A percentile compares a stretch with the other conserved stretches of the same genome.
Conservation (phyloP, 2,888 invertebrate species). For the Nemotelus nigrinus region DNA sequence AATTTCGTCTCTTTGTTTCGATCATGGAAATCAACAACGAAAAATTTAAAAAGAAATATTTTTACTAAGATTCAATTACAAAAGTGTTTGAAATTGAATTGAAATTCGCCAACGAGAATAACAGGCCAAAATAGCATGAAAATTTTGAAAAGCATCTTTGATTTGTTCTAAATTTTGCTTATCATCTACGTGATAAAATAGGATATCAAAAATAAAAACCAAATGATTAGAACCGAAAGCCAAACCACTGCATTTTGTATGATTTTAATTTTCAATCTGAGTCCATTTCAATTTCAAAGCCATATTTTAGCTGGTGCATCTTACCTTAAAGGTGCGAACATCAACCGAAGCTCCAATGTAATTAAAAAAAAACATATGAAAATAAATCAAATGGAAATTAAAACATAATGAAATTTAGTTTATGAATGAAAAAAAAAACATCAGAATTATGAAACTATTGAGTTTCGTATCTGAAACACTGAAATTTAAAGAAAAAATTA, state of each 20-base stretch:
- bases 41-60: slow-evolving; percentile 13
- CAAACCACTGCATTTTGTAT: too few species aligned
- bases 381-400: slow-evolving; percentile 33
- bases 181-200: not conserved
- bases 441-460: slow-evolving; percentile 17
- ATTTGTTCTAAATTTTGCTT: slow-evolving; percentile 17
- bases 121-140: not conserved
- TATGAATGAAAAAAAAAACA: slow-evolving; percentile 10
- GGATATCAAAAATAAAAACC: not conserved
- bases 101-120: not conserved
- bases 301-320: slow-evolving; percentile 52
- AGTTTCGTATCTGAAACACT: slow-evolving; percentile 44
- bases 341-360: slow-evolving; percentile 53
- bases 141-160: slow-evolving; percentile 17
- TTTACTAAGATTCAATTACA: not conserved
- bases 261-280: not conserved
- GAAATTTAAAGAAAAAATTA: slow-evolving; percentile 8
- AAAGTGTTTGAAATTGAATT: slow-evolving; percentile 31
- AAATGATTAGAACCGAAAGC: too few species aligned
- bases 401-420: slow-evolving; percentile 19
- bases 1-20: not conserved
- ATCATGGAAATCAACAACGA: slow-evolving; percentile 6
- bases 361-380: slow-evolving; percentile 39
- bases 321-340: slow-evolving; percentile 53
- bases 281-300: slow-evolving; percentile 41